Percentiles rank a stretch among this genome's conserved stretches.
phyloP scores from a whole-genome alignment of 2,888 invertebrate genomes.

The Rhamphomyia laevipes region DNA sequence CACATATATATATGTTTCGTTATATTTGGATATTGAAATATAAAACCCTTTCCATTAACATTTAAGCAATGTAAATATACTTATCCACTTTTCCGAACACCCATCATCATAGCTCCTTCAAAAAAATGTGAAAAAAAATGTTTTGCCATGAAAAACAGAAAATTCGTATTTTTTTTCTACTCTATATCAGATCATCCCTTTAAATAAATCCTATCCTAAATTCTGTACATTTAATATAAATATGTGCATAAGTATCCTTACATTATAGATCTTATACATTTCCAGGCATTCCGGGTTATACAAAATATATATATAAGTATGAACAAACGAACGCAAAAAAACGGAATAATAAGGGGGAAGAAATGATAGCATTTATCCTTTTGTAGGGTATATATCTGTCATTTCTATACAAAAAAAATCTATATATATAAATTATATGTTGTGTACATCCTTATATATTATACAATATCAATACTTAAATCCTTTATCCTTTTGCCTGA shows the following conservation, averaged over 20 bases:
- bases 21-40: neutral
- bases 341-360: too few relatives aligned
- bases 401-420: neutral
- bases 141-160: neutral
- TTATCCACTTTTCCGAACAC: neutral
- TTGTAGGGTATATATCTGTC: neutral
- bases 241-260: neutral
- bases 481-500: conserved; percentile 22
- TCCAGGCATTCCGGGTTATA: too few relatives aligned
- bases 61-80: neutral
- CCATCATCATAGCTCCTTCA: neutral
- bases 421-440: neutral
- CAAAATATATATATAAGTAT: too few relatives aligned
- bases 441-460: neutral
- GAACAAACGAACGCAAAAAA: too few relatives aligned
- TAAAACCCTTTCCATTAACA: neutral
- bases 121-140: neutral
- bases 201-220: neutral
- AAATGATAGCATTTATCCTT: too few relatives aligned
- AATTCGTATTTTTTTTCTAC: neutral
- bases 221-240: neutral
- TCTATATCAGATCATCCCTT: neutral
- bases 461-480: conserved; percentile 14
- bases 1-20: neutral
- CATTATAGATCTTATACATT: neutral